Evolutionary conservation across 2,888 invertebrate genomes (phyloP).

Genomic region (Odontomyia ornata): DNA sequence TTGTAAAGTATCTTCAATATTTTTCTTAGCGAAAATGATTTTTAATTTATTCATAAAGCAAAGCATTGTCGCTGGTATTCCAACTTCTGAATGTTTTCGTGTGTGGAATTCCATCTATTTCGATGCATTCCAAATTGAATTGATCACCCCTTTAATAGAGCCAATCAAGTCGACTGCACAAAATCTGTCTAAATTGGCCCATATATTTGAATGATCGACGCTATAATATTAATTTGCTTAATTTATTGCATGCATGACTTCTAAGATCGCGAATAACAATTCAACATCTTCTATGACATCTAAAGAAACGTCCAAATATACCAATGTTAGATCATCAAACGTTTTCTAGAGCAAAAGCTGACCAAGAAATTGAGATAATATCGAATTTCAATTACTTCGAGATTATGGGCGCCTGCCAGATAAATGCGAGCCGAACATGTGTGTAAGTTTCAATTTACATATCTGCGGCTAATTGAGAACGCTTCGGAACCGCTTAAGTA

Average conservation of each 20-base stretch:
- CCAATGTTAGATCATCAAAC: background rate
- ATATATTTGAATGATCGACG: background rate
- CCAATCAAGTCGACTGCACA: background rate
- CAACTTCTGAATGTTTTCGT: too few relatives aligned
- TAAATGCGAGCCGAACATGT: background rate
- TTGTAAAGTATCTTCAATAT: too few relatives aligned
- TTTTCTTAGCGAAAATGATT: too few relatives aligned
- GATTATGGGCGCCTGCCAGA: conserved; percentile 12
- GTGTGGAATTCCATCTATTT: too few relatives aligned
- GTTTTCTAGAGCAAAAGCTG: background rate
- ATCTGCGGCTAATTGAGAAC: background rate
- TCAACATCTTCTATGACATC: background rate
- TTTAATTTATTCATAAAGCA: too few relatives aligned
- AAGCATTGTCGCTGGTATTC: too few relatives aligned
- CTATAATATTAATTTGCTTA: background rate
- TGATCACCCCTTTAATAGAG: background rate
- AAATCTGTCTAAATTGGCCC: background rate
- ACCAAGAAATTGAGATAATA: background rate
- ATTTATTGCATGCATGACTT: background rate
- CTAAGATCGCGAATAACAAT: background rate
- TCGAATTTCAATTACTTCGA: background rate
- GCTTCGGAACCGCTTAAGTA: background rate
- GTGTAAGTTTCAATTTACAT: background rate
- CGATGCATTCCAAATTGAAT: background rate
- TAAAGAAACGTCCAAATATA: background rate